phyloP scores from a whole-genome alignment of 1,140 invertebrate genomes.

The Pomacea maculata region DNA sequence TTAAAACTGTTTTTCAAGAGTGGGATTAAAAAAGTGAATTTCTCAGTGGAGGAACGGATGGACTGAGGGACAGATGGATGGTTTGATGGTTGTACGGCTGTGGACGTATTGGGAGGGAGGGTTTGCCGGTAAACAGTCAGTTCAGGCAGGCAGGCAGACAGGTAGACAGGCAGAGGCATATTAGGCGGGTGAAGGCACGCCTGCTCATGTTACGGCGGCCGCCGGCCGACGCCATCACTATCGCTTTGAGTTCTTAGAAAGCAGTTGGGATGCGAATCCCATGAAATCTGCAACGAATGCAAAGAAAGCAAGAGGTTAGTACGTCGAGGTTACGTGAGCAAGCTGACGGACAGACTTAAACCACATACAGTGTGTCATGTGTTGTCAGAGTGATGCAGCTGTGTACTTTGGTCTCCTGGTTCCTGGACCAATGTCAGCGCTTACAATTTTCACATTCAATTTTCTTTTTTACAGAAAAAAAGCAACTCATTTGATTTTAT shows the following conservation, averaged over 20 bases:
- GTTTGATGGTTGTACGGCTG: too few species aligned
- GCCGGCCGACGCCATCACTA: neutral
- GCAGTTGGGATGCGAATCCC: constrained; percentile 18
- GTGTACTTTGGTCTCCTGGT: too few species aligned
- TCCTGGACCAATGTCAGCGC: too few species aligned
- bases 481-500: too few species aligned
- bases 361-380: neutral
- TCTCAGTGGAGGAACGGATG: too few species aligned
- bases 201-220: neutral
- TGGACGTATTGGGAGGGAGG: too few species aligned
- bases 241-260: constrained; percentile 18
- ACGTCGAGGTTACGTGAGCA: neutral
- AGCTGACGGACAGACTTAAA: neutral
- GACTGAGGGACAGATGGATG: too few species aligned
- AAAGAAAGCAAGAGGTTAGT: constrained; percentile 3
- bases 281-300: constrained; percentile 22
- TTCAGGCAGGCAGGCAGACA: neutral
- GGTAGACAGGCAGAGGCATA: neutral
- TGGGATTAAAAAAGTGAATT: too few species aligned
- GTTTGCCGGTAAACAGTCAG: too few species aligned
- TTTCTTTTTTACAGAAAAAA: too few species aligned
- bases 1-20: too few species aligned
- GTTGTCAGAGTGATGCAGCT: neutral
- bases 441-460: too few species aligned
- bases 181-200: neutral